Base-by-base conservation (phyloP, 2,888 invertebrate species). In the Lypha dubia region DNA sequence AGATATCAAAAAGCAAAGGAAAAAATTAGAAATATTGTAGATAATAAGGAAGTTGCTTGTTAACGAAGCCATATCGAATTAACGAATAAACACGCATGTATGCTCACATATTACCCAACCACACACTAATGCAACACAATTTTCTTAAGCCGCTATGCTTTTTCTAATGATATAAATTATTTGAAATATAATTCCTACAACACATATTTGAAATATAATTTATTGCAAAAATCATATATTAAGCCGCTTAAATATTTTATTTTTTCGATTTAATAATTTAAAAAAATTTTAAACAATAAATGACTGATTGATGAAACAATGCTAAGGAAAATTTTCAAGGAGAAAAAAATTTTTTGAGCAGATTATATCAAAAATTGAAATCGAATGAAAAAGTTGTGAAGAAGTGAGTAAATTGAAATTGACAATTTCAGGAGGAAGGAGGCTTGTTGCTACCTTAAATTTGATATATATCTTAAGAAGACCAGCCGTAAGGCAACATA, bases 11-110 rank as follows among this genome's bases (percentile, higher is more conserved):
- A 49, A 41, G 5, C 22, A 38, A 4, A 60, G n/a, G n/a, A n/a
- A n/a, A n/a, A n/a, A n/a, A n/a, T n/a, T n/a, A n/a, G n/a, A n/a
- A n/a, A n/a, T 20, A 17, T n/a, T 20, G 5, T 28, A 28, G 38
- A 53, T 63, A 68, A 77, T 77, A 53, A 81, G 41, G 68, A 76
- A 44, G 73, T 60, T 60, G 76, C 4, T 24, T 74, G 60, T 62
- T 62, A 71, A 46, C 49, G 53, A 51, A 79, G 28, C 56, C 17
- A 60, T 60, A 65, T 38, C 63, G 22, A 38, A 62, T 35, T 63
- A 53, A 56, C 11, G 49, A 17, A 62, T 44, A 53, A 38, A 65
- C 20, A 74, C 24, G 71, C 79, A 58, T 65, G 63, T 41, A 58
- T 67, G 62, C 17, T n/a, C 15, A 5, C 28, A 24, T 67, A 56